Percentiles rank a stretch among this genome's conserved stretches.
Conservation (phyloP, 1,140 invertebrate species). For the Lasaia peninsularis region DNA sequence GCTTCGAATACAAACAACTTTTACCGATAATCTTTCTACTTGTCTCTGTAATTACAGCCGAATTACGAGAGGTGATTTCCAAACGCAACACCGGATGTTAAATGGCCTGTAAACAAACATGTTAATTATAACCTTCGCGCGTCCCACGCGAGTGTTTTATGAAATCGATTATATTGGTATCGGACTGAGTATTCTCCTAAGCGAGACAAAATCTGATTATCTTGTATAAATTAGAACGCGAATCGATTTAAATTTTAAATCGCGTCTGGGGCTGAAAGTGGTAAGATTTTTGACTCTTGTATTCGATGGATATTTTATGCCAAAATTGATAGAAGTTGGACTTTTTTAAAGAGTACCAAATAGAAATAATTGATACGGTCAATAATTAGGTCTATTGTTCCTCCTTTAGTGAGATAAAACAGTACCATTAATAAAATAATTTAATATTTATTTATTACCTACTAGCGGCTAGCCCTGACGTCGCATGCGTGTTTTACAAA, state of each 20-base stretch:
- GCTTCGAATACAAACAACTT: not conserved
- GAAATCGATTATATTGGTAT: slow-evolving; percentile 8
- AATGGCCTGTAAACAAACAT: slow-evolving; percentile 9
- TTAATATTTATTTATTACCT: no score
- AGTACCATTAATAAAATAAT: no score
- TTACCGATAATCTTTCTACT: not conserved
- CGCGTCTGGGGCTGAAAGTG: not conserved
- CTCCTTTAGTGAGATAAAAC: no score
- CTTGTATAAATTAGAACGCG: not conserved
- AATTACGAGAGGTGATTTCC: slow-evolving; percentile 4
- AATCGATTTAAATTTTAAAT: not conserved
- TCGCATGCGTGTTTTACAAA: no score
- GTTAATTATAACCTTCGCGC: slow-evolving; percentile 7
- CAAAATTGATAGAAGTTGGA: no score
- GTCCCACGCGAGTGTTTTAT: slow-evolving; percentile 5
- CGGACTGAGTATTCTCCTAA: not conserved
- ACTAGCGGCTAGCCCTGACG: no score
- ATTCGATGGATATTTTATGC: no score
- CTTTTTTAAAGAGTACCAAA: no score
- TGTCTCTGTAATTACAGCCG: not conserved
- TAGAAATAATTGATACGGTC: no score
- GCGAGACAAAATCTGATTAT: not conserved
- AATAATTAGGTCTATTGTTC: no score
- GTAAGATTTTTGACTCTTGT: no score
- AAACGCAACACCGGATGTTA: slow-evolving; percentile 9